Base-by-base conservation (phyloP, 2,888 invertebrate species). In the Meganola albula region DNA sequence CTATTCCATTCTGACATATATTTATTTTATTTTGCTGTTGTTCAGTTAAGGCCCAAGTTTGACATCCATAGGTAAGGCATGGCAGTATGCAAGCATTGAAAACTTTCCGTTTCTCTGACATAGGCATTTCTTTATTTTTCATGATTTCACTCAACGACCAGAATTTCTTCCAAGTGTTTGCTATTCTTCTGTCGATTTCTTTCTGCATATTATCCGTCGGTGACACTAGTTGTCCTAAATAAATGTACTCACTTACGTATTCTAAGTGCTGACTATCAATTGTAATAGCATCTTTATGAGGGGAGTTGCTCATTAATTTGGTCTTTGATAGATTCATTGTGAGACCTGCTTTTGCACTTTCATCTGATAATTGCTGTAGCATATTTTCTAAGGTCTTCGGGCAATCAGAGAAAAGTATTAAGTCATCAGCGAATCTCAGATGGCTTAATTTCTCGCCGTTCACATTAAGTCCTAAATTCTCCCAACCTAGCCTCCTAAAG, bases 191-290 rank as follows among this genome's bases (percentile, higher is more conserved):
- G 27, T 40, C 33, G 35, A 40, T 34, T 34, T 37, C 34, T 27
- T 34, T 44, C n/a, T 27, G 10, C 40, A 40, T 44, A 12, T 35
- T 28, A 4, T 44, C 13, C 12, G 40, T 27, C 1, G 31, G 26
- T 33, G 40, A 30, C 12, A 38, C 38, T 3, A 39, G 24, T 22
- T 45, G 37, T 12, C 37, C 41, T 12, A 45, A 29, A 11, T 42
- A 36, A 12, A 38, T 34, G 13, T 40, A 46, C 34, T 40, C 38
- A 10, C 30, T n/a, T 10, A 46, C 42, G 26, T 38, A 36, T 35
- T 46, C 38, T 32, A 40, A 25, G 36, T 40, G 12, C 4, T 21
- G 13, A 8, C 10, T 9, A 10, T 20, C 13, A 26, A 6, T 8
- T 8, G 1, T 2, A 31, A 26, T 10, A 13, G 20, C 10, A 10